A percentile compares a stretch with the other conserved stretches of the same genome.
These are phyloP conservation scores for Leptodactylus fallax DNA, from an alignment of 2,797 vertebrate species.

Conservation along the genomic window DNA sequence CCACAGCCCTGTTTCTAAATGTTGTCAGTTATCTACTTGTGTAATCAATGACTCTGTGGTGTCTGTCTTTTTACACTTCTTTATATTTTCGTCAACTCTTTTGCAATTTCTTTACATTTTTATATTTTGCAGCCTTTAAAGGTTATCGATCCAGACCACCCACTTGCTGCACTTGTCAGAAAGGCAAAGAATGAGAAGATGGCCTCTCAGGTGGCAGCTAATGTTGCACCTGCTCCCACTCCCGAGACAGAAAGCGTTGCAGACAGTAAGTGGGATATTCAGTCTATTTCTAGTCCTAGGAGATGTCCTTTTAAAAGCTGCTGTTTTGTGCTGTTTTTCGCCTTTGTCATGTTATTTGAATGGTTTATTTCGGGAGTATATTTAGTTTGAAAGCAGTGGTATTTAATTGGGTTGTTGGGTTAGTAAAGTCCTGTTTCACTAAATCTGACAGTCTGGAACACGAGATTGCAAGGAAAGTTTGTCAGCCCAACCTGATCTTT, in stretches of 20 bases:
- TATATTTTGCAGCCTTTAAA: slow-evolving; percentile 85
- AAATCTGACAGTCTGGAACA: no score
- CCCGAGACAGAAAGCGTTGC: slow-evolving; percentile 82
- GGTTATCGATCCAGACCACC: slow-evolving; percentile 96
- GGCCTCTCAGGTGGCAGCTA: slow-evolving; percentile 74
- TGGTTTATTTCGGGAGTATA: not conserved
- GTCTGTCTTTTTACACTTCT: not conserved
- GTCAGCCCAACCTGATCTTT: no score
- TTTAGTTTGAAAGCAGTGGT: not conserved
- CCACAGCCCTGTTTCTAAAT: not conserved
- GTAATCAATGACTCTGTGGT: not conserved
- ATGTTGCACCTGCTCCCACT: slow-evolving; percentile 56
- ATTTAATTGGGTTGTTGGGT: not conserved
- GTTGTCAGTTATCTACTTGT: not conserved
- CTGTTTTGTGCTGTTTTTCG: not conserved
- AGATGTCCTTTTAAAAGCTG: not conserved
- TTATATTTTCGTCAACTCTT: slow-evolving; percentile 56
- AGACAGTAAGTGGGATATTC: slow-evolving; percentile 86
- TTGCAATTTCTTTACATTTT: slow-evolving; percentile 32
- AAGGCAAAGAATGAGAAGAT: slow-evolving; percentile 89
- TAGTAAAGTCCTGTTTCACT: no score
- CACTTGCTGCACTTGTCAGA: slow-evolving; percentile 88
- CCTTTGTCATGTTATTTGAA: not conserved
- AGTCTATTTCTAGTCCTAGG: slow-evolving; percentile 7
- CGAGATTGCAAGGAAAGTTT: no score